A percentile compares a stretch with the other conserved stretches of the same genome.
phyloP scores from a whole-genome alignment of 2,888 invertebrate genomes.

The Spilosoma lubricipeda region DNA sequence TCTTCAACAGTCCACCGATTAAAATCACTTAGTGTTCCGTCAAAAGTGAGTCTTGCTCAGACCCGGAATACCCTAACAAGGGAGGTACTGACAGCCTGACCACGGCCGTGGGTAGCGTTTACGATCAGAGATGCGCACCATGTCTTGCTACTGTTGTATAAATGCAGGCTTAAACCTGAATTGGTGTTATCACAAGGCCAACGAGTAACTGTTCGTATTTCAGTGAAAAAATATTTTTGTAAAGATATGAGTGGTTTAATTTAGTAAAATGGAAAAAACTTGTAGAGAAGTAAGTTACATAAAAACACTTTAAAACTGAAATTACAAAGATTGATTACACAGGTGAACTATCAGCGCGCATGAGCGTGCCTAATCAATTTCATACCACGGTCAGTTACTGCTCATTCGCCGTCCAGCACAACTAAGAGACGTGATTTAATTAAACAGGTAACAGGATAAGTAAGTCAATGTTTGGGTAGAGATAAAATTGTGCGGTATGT shows the following conservation, averaged over 20 bases:
- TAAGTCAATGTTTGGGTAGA: too few relatives aligned
- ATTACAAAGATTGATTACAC: slow-evolving; percentile 3
- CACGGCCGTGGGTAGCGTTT: too few relatives aligned
- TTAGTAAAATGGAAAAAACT: neutral
- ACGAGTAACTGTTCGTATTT: neutral
- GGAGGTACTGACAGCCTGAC: too few relatives aligned
- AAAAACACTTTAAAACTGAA: neutral
- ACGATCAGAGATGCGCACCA: too few relatives aligned
- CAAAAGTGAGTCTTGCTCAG: too few relatives aligned
- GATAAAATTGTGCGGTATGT: too few relatives aligned
- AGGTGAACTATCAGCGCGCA: neutral
- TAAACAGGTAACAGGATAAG: neutral
- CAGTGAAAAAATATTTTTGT: too few relatives aligned
- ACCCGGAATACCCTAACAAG: too few relatives aligned
- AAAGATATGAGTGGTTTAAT: neutral
- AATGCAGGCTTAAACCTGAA: neutral
- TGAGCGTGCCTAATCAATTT: slow-evolving; percentile 5
- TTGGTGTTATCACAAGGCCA: neutral
- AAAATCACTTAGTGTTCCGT: too few relatives aligned
- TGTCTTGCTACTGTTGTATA: neutral
- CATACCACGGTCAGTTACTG: neutral
- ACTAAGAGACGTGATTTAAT: neutral
- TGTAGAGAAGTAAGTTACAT: neutral
- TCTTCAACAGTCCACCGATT: too few relatives aligned
- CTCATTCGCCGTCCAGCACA: neutral